A percentile compares a stretch with the other conserved stretches of the same genome.
Conservation (phyloP, 1,140 invertebrate species). For the Andricus grossulariae region DNA sequence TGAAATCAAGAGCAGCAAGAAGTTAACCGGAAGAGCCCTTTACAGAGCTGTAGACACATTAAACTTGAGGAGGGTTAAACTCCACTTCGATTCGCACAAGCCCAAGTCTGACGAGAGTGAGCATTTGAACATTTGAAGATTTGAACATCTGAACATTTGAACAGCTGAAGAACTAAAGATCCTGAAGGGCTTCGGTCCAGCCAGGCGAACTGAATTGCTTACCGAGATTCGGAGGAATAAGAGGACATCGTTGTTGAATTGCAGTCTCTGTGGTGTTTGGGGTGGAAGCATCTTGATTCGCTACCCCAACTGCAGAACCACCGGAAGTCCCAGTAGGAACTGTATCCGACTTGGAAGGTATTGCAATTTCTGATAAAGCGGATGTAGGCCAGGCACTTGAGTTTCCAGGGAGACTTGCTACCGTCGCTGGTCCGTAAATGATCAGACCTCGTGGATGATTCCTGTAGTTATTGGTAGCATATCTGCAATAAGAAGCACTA, state of each 20-base stretch:
- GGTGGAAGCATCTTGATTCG: slow-evolving; percentile 41
- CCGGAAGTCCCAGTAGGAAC: slow-evolving; percentile 46
- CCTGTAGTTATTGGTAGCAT: slow-evolving; percentile 63
- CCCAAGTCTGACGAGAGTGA: background rate
- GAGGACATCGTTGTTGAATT: slow-evolving; percentile 64
- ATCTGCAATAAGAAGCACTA: slow-evolving; percentile 55
- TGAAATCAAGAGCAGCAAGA: background rate
- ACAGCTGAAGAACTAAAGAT: background rate
- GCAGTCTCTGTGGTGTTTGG: slow-evolving; percentile 49
- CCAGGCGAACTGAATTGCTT: slow-evolving; percentile 42
- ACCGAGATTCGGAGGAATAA: slow-evolving; percentile 75
- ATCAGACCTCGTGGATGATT: slow-evolving; percentile 68
- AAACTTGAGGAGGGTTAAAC: background rate
- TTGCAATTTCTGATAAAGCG: slow-evolving; percentile 38
- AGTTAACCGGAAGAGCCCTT: background rate
- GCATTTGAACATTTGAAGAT: no score
- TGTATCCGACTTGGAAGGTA: slow-evolving; percentile 54
- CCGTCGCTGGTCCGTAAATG: slow-evolving; percentile 66
- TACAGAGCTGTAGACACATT: background rate
- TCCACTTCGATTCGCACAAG: background rate
- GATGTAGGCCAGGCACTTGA: slow-evolving; percentile 60
- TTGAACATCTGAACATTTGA: no score
- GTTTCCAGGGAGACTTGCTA: slow-evolving; percentile 48
- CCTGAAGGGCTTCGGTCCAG: background rate
- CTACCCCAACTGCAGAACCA: slow-evolving; percentile 32